Conservation (phyloP, 2,113 vertebrate species). For the Gorsachius goisagi region DNA sequence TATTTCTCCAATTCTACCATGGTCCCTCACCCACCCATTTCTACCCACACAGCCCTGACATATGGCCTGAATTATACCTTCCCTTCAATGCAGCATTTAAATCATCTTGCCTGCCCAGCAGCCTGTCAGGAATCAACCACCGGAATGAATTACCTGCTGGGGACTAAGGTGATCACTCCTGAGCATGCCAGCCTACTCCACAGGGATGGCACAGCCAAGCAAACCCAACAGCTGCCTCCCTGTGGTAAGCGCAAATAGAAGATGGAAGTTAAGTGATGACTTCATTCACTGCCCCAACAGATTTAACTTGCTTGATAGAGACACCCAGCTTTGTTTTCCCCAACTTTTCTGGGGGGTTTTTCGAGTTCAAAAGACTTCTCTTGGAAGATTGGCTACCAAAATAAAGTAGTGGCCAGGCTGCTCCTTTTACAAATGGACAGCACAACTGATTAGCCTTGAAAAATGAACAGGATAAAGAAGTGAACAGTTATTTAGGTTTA, state of each 20-base stretch:
- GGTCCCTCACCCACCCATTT: neutral
- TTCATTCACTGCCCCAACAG: neutral
- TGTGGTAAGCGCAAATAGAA: neutral
- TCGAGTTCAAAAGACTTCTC: neutral
- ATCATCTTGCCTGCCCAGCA: slow-evolving; percentile 24
- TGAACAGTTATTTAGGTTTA: neutral
- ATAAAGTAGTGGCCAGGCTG: neutral
- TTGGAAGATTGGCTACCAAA: neutral
- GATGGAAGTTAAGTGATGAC: neutral
- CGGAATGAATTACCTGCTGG: neutral
- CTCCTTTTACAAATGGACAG: neutral
- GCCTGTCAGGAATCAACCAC: neutral
- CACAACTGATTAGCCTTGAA: neutral
- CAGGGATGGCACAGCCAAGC: neutral
- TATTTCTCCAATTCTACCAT: neutral
- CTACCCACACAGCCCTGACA: neutral
- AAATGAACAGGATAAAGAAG: neutral
- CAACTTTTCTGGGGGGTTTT: neutral
- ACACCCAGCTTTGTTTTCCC: neutral
- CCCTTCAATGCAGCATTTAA: slow-evolving; percentile 13
- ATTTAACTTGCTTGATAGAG: neutral
- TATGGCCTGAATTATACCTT: slow-evolving; percentile 29
- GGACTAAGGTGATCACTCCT: neutral
- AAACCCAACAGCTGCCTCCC: neutral
- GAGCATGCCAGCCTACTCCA: neutral